Conservation (phyloP, 2,888 invertebrate species). For the Venusia cambrica region DNA sequence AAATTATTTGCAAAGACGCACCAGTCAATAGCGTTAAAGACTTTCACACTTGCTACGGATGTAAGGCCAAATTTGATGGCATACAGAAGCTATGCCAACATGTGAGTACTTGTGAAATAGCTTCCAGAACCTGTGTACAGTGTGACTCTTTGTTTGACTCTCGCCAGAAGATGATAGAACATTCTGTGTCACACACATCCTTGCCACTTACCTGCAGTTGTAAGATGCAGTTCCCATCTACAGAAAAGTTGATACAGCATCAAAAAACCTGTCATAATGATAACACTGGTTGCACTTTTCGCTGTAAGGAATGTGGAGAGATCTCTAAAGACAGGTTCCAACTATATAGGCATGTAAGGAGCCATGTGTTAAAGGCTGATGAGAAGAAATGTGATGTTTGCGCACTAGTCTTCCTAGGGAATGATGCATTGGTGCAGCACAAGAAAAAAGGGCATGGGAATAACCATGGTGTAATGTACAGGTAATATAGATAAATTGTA, state of each 20-base stretch:
- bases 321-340: conserved; percentile 58
- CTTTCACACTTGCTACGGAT: conserved; percentile 58
- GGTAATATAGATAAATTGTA: conserved; percentile 44
- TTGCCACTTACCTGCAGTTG: conserved; percentile 51
- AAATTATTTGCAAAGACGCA: conserved; percentile 53
- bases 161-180: conserved; percentile 61
- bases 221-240: conserved; percentile 51
- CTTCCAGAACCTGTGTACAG: conserved; percentile 57
- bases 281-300: conserved; percentile 50
- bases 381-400: conserved; percentile 63
- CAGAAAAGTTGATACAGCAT: conserved; percentile 52
- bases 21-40: conserved; percentile 35
- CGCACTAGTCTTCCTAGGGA: conserved; percentile 52
- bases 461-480: conserved; percentile 44
- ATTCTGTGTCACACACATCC: conserved; percentile 47
- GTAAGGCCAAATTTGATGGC: conserved; percentile 54
- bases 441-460: conserved; percentile 52
- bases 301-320: conserved; percentile 65
- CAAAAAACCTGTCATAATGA: conserved; percentile 55
- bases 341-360: conserved; percentile 62
- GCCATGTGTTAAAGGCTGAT: conserved; percentile 55
- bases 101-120: conserved; percentile 59
- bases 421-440: conserved; percentile 54
- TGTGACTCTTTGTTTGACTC: conserved; percentile 65
- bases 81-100: conserved; percentile 61